Conservation (phyloP, 2,113 vertebrate species). For the Nyctereutes procyonoides region DNA sequence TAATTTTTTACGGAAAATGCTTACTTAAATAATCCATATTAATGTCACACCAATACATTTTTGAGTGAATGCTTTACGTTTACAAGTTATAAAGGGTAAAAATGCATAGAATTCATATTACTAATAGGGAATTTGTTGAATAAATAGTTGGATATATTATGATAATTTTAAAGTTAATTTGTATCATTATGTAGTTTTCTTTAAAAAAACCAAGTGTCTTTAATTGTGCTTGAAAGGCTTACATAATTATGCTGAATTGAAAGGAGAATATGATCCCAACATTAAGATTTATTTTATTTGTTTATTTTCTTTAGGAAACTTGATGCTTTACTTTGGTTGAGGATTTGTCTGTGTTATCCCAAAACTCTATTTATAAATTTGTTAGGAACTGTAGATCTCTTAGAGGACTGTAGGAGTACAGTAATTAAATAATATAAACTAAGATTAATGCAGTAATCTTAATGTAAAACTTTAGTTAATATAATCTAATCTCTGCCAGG, state of each 20-base stretch:
- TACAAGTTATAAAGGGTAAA: neutral
- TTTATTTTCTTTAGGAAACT: slow-evolving; percentile 43
- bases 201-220: slow-evolving; percentile 28
- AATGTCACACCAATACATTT: slow-evolving; percentile 9
- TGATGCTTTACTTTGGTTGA: slow-evolving; percentile 56
- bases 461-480: slow-evolving; percentile 17
- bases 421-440: slow-evolving; percentile 1
- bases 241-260: slow-evolving; percentile 41
- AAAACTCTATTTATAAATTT: slow-evolving; percentile 49
- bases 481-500: slow-evolving; percentile 2
- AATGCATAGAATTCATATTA: slow-evolving; percentile 41
- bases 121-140: slow-evolving; percentile 53
- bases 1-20: slow-evolving; percentile 53
- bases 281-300: slow-evolving; percentile 33
- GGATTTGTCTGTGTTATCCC: slow-evolving; percentile 28
- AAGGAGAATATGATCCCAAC: slow-evolving; percentile 44
- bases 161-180: slow-evolving; percentile 60
- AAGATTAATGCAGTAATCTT: slow-evolving; percentile 9
- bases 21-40: slow-evolving; percentile 22
- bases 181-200: slow-evolving; percentile 45
- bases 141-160: slow-evolving; percentile 32
- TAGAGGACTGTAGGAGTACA: neutral
- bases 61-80: neutral
- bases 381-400: neutral
- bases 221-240: slow-evolving; percentile 32